Base-by-base conservation (phyloP, 2,888 invertebrate species). In the Artemia sp. region DNA sequence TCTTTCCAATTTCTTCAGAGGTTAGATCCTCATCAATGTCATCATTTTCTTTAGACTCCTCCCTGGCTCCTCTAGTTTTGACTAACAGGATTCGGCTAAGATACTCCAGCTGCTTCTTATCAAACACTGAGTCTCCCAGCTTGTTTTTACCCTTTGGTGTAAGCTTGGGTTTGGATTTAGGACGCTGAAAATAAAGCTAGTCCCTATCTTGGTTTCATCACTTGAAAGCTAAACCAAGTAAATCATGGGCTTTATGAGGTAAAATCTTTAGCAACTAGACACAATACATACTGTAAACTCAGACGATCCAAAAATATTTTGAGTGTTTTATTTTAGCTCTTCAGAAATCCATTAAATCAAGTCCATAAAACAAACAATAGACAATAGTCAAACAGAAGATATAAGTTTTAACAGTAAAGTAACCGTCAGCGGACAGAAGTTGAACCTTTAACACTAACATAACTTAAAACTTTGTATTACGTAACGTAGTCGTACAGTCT, bases 131-230 rank as follows among this genome's bases (percentile, higher is more conserved):
- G 14, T 58, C 64, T 9, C 64, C 64, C 24, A n/a, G n/a, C 64
- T 58, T 58, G 64, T 24, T 58, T 24, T 58, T 58, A 12, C 14
- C 8, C 64, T 24, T 8, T 10, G 64, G 64, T 19, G 64, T n/a
- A 58, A 24, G 64, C 77, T 68, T 77, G 77, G 70, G 79, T 74
- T 72, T 80, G 79, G 51, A 78, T 76, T 74, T 81, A 80, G 72
- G 80, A 78, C 73, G 81, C 81, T 80, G 80, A 75, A 66, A 75
- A 76, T 71, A 67, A 71, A 72, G 51, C 24, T n/a, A 38, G n/a
- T 58, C 14, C 58, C 58, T 8, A 58, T 58, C 58, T 58, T 58
- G n/a, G n/a, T 0, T 58, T 14, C 58, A 53, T 14, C 14, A 14
- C 8, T 58, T 58, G 14, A 58, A 14, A 8, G n/a, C n/a, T 14